phyloP scores from a whole-genome alignment of 2,888 invertebrate genomes.

The Mythimna vitellina region DNA sequence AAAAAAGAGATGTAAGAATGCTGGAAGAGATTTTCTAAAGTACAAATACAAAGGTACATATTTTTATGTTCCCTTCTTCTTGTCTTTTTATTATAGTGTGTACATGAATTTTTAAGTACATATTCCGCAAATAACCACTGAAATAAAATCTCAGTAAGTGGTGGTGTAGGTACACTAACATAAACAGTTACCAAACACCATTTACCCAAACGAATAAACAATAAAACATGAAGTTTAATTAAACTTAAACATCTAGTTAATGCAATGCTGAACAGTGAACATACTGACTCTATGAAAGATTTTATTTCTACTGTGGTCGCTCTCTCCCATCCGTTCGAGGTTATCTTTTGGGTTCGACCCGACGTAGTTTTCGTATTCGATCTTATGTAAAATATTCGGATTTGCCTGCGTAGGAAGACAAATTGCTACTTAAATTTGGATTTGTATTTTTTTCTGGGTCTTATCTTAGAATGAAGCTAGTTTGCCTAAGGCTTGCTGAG shows the following conservation, averaged over 20 bases:
- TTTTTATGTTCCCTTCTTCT: background rate
- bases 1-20: too few relatives aligned
- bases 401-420: constrained; percentile 58
- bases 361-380: constrained; percentile 49
- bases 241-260: constrained; percentile 29
- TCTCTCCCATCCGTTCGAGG: constrained; percentile 28
- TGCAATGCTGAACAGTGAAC: constrained; percentile 24
- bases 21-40: too few relatives aligned
- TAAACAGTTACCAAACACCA: background rate
- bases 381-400: constrained; percentile 61
- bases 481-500: constrained; percentile 21
- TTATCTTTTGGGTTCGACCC: constrained; percentile 52
- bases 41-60: too few relatives aligned
- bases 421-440: constrained; percentile 60
- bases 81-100: background rate
- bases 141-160: background rate
- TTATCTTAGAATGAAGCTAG: constrained; percentile 46
- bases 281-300: constrained; percentile 37
- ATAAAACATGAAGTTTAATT: constrained; percentile 28
- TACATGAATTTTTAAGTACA: too few relatives aligned
- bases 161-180: too few relatives aligned
- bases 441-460: constrained; percentile 48
- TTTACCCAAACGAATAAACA: constrained; percentile 8
- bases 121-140: background rate
- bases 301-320: constrained; percentile 53